A percentile compares a stretch with the other conserved stretches of the same genome.
Conservation (phyloP, 2,113 vertebrate species). For the Pteronura brasiliensis region DNA sequence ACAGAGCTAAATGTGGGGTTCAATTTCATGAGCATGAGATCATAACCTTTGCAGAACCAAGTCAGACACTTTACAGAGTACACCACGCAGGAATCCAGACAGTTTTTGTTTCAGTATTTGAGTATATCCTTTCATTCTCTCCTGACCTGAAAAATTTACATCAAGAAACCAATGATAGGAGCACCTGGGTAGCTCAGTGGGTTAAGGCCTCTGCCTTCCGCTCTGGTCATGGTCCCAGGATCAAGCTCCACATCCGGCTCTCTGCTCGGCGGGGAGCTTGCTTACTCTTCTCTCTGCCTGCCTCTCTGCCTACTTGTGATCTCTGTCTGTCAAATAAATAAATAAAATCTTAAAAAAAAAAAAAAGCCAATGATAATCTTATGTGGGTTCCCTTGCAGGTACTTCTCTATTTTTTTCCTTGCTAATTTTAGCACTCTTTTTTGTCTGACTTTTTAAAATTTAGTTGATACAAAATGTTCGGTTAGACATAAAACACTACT, state of each 20-base stretch:
- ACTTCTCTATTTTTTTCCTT: background rate
- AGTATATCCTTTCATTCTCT: background rate
- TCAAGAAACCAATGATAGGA: background rate
- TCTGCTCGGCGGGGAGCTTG: too few relatives aligned
- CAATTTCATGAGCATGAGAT: background rate
- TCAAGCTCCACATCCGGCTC: too few relatives aligned
- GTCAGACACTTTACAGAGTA: background rate
- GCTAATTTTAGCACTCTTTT: background rate
- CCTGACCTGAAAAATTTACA: background rate
- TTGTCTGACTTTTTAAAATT: background rate
- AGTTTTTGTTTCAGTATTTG: background rate
- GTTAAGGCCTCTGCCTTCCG: too few relatives aligned
- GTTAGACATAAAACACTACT: background rate
- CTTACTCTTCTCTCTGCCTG: too few relatives aligned
- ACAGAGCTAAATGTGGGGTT: background rate
- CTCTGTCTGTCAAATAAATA: too few relatives aligned
- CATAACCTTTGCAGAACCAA: background rate
- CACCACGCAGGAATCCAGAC: background rate
- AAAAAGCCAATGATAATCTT: background rate
- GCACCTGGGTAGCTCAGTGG: too few relatives aligned
- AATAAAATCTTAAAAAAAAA: too few relatives aligned
- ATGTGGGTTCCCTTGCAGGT: background rate
- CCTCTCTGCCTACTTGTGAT: too few relatives aligned
- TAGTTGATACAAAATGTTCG: background rate
- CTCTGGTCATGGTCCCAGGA: too few relatives aligned